Base-by-base conservation (phyloP, 64 coral and sea anemone genomes). In the Trachythela sp. region DNA sequence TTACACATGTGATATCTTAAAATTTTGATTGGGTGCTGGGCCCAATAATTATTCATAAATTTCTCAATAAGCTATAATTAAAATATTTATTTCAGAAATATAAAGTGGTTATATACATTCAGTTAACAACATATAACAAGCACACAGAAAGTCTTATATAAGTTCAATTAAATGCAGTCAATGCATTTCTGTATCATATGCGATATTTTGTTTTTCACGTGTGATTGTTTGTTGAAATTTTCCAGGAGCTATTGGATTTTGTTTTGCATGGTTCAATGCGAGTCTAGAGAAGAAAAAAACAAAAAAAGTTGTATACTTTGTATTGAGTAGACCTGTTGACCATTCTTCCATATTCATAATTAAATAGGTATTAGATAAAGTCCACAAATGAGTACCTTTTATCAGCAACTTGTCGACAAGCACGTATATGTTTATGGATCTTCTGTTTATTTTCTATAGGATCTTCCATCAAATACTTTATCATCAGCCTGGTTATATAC, bases 401-500 rank as follows among this genome's bases (percentile, higher is more conserved):
- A 39, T 80, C 37, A 37, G 75, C 75, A 80, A 80, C 75, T 37
- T 80, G 20, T 35, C 75, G 75, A 18, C 75, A 80, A 13, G 9
- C 75, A 15, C 20, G 31, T 17, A 80, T 80, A 80, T 80, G 75
- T 10, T 80, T 29, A 30, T 80, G 75, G 37, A 80, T 80, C 75
- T 80, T 80, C 6, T 35, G 75, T 39, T 80, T 80, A 39, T 80
- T 80, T 39, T 80, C 34, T 10, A 80, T 36, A 1, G 75, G 75
- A 36, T 80, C 75, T 80, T 80, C 75, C 75, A 80, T 80, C 0
- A 80, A 80, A 80, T 80, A 80, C 20, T 35, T 30, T 35, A 80
- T 35, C 75, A 80, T 80, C 13, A 80, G 35, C 30, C 75, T 30
- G 15, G 75, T 80, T 18, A 80, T 80, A 36, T 37, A 80, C 35